A percentile compares a stretch with the other conserved stretches of the same genome.
Evolutionary conservation across 2,888 invertebrate species (phyloP).

Genomic region (Netelia melanura): DNA sequence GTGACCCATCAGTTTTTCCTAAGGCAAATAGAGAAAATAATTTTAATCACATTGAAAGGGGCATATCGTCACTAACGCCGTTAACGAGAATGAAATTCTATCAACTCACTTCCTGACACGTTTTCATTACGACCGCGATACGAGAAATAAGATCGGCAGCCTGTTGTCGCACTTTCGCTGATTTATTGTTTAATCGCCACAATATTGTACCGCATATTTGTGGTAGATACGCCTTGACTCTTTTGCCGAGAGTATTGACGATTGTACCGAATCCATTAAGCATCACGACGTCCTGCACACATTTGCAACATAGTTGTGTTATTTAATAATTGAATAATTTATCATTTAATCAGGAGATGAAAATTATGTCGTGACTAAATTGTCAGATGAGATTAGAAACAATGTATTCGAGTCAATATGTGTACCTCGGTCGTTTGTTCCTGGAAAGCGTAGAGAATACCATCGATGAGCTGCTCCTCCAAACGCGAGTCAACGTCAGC

Average conservation of each 20-base stretch:
- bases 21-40: constrained; percentile 69
- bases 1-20: constrained; percentile 99
- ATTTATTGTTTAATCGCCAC: constrained; percentile 99
- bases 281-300: constrained; percentile 97
- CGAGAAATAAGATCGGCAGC: constrained; percentile 99
- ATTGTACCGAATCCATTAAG: constrained; percentile 99
- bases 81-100: constrained; percentile 5
- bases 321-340: constrained; percentile 29
- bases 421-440: constrained; percentile 98
- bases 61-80: too few species aligned
- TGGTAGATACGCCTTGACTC: constrained; percentile 99
- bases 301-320: constrained; percentile 15
- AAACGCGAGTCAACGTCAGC: constrained; percentile 99
- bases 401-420: constrained; percentile 29
- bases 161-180: constrained; percentile 99
- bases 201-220: constrained; percentile 99
- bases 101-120: constrained; percentile 94
- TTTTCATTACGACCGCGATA: constrained; percentile 99
- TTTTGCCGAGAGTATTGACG: constrained; percentile 98
- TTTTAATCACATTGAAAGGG: too few species aligned
- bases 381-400: neutral
- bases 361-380: neutral
- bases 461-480: constrained; percentile 99
- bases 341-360: neutral
- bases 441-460: constrained; percentile 99